These are phyloP conservation scores for Eumeta japonica DNA, from an alignment of 1,140 invertebrate species.

Conservation along the genomic window DNA sequence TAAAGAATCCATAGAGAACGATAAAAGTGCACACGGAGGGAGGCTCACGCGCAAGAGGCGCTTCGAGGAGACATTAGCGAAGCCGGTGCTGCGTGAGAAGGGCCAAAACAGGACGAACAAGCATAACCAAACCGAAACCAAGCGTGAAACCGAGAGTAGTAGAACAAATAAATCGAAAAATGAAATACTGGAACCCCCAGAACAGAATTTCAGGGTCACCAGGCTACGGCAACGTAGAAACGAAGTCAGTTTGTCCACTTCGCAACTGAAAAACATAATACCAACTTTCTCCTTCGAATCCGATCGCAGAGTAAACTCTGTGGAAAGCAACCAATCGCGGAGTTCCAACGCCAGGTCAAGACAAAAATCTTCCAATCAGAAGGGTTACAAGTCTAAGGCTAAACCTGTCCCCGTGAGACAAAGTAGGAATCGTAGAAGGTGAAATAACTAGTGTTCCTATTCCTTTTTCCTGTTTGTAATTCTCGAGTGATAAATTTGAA, in stretches of 20 bases:
- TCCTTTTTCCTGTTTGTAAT: no score
- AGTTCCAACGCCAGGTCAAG: slow-evolving; percentile 12
- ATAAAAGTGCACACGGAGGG: slow-evolving; percentile 24
- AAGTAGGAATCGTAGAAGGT: no score
- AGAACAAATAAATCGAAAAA: slow-evolving; percentile 29
- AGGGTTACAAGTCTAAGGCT: no score
- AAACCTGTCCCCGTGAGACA: no score
- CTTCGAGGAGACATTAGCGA: slow-evolving; percentile 30
- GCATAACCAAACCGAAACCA: slow-evolving; percentile 16
- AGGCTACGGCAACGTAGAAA: slow-evolving; percentile 30
- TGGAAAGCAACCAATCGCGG: slow-evolving; percentile 24
- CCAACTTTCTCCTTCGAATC: slow-evolving; percentile 36
- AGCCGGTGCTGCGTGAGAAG: slow-evolving; percentile 41
- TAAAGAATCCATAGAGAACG: slow-evolving; percentile 50
- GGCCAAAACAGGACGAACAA: slow-evolving; percentile 37
- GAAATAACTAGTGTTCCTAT: no score
- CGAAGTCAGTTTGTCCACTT: slow-evolving; percentile 36
- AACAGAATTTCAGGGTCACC: slow-evolving; percentile 33
- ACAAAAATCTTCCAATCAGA: no score
- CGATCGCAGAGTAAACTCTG: slow-evolving; percentile 27
- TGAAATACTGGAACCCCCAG: slow-evolving; percentile 9
- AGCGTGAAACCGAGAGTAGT: slow-evolving; percentile 18
- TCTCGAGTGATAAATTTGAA: no score
- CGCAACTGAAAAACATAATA: slow-evolving; percentile 28
- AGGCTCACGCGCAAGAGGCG: slow-evolving; percentile 31